Conservation (phyloP, 2,888 invertebrate genomes). For the Apodemia duryi region DNA sequence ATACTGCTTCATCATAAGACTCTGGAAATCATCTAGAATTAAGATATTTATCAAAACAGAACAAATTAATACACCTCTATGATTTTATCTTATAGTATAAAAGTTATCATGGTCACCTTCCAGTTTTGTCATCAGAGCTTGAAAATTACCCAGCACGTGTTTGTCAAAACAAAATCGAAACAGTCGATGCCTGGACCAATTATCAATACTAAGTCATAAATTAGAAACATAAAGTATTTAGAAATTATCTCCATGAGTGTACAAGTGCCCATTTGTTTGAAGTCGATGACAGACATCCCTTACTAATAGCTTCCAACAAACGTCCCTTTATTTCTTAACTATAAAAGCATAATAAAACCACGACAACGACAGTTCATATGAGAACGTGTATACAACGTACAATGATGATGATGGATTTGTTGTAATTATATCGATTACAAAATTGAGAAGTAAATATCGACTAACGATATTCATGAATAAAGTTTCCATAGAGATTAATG, state of each 20-base stretch:
- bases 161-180: background rate
- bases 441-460: background rate
- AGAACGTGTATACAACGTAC: background rate
- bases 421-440: conserved; percentile 4
- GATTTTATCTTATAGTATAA: too few relatives aligned
- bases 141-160: too few relatives aligned
- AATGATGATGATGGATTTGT: background rate
- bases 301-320: conserved; percentile 35
- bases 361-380: conserved; percentile 21
- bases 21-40: too few relatives aligned
- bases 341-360: conserved; percentile 37
- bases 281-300: conserved; percentile 34
- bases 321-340: conserved; percentile 35
- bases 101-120: too few relatives aligned
- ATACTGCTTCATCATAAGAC: too few relatives aligned
- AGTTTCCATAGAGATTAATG: too few relatives aligned
- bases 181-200: background rate
- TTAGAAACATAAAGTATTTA: background rate
- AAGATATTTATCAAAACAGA: too few relatives aligned
- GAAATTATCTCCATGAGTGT: conserved; percentile 1
- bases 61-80: too few relatives aligned
- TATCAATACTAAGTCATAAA: background rate
- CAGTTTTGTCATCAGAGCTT: too few relatives aligned
- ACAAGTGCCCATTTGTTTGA: conserved; percentile 24
- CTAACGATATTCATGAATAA: background rate